Conservation (phyloP, 2,888 invertebrate species). For the Molanna angustata region DNA sequence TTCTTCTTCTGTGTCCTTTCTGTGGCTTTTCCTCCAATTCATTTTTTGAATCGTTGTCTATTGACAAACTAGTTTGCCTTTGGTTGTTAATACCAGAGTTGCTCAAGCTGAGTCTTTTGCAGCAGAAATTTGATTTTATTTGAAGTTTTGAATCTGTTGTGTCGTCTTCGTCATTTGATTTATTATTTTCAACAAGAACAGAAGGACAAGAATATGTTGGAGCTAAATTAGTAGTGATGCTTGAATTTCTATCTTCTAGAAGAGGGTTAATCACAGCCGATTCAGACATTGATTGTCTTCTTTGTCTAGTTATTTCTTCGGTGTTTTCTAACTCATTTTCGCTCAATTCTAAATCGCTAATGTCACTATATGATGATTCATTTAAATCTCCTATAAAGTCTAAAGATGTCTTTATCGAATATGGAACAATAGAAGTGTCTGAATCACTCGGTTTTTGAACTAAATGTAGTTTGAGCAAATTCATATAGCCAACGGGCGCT, state of each 20-base stretch:
- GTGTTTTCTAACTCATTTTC: conserved; percentile 61
- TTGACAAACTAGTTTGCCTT: conserved; percentile 15
- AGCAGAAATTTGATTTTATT: conserved; percentile 5
- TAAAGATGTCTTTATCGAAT: conserved; percentile 55
- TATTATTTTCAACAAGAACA: conserved; percentile 19
- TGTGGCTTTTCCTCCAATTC: conserved; percentile 14
- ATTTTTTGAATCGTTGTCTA: conserved; percentile 1
- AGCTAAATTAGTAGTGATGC: conserved; percentile 11
- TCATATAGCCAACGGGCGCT: conserved; percentile 93
- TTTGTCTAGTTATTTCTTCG: conserved; percentile 52
- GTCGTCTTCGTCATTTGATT: conserved; percentile 7
- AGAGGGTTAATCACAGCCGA: conserved; percentile 42
- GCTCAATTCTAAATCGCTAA: conserved; percentile 63
- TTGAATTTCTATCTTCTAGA: conserved; percentile 31
- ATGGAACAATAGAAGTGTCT: conserved; percentile 43
- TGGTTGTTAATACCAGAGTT: conserved; percentile 9
- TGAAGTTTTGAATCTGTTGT: background rate
- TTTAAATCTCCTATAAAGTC: conserved; percentile 62
- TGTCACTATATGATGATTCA: conserved; percentile 62
- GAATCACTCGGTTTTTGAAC: conserved; percentile 59
- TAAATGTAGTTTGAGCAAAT: conserved; percentile 78
- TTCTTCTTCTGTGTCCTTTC: conserved; percentile 17
- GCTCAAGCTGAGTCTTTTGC: conserved; percentile 18
- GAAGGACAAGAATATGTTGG: conserved; percentile 26
- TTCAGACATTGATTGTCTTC: conserved; percentile 37